Evolutionary conservation across 2,888 invertebrate genomes (phyloP).

Genomic region (Cheilosia pagana): DNA sequence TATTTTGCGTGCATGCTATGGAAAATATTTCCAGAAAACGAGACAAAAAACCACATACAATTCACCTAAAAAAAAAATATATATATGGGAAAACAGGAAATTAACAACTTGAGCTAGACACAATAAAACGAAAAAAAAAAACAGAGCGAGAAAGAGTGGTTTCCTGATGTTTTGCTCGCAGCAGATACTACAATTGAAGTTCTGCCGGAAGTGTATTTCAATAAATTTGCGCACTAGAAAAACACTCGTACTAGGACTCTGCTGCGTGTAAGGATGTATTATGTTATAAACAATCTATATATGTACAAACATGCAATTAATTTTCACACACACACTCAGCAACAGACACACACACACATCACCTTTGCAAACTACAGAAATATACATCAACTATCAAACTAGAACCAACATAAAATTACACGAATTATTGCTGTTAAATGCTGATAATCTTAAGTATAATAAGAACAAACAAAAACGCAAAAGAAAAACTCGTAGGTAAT

Average conservation of each 20-base stretch:
- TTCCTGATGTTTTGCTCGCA: constrained; percentile 31
- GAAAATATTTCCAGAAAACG: constrained; percentile 44
- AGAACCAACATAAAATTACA: constrained; percentile 17
- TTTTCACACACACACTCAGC: constrained; percentile 4
- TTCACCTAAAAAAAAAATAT: constrained; percentile 43
- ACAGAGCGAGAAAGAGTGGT: constrained; percentile 45
- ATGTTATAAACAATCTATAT: not conserved
- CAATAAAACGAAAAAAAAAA: constrained; percentile 43
- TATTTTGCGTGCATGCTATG: constrained; percentile 57
- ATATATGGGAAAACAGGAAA: constrained; percentile 65
- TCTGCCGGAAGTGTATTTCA: constrained; percentile 64
- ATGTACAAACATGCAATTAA: constrained; percentile 27
- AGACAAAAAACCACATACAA: constrained; percentile 8
- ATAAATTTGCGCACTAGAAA: constrained; percentile 60
- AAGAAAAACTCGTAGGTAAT: constrained; percentile 67
- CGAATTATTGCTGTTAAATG: constrained; percentile 60
- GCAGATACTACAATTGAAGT: constrained; percentile 50
- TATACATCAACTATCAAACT: constrained; percentile 18
- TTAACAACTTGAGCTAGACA: constrained; percentile 70
- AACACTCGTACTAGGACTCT: constrained; percentile 42
- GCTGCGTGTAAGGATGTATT: constrained; percentile 16
- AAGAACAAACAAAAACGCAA: constrained; percentile 60
- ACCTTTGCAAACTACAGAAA: constrained; percentile 27
- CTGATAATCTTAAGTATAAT: constrained; percentile 41
- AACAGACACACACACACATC: constrained; percentile 6